Conservation (phyloP, 2,797 vertebrate genomes). For the Emys orbicularis region DNA sequence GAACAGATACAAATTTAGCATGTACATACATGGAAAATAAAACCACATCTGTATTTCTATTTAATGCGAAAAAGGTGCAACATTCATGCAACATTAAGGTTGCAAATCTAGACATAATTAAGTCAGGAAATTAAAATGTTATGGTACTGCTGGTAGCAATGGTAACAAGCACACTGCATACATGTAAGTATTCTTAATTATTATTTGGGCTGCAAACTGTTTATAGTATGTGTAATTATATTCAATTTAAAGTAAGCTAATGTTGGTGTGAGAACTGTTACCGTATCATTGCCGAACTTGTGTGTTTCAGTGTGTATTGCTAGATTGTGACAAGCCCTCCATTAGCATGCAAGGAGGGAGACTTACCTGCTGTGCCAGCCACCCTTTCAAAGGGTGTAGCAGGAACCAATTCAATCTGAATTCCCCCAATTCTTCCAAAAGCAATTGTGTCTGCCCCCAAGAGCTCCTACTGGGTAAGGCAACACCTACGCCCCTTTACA, state of each 20-base stretch:
- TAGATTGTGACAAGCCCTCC: not conserved
- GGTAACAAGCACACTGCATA: rapidly evolving
- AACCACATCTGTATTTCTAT: not conserved
- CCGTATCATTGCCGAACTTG: not conserved
- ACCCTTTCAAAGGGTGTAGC: not conserved
- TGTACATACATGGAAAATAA: not conserved
- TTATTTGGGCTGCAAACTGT: not conserved
- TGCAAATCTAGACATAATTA: not conserved
- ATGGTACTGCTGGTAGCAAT: not conserved
- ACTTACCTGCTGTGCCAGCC: not conserved
- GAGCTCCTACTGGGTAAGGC: not conserved
- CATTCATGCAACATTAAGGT: not conserved
- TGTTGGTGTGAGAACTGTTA: not conserved
- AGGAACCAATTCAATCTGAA: not conserved
- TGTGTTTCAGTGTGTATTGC: not conserved
- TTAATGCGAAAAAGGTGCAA: not conserved
- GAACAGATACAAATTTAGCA: not conserved
- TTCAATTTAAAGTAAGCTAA: not conserved
- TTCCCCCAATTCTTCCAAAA: not conserved
- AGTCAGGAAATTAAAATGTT: not conserved
- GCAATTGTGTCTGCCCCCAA: not conserved
- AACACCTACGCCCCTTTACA: not conserved
- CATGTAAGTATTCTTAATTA: not conserved
- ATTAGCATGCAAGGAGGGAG: not conserved
- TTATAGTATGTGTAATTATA: not conserved